Percentiles rank a stretch among this genome's conserved stretches.
These are phyloP conservation scores for Paratilapia polleni DNA, from an alignment of 2,113 vertebrate species.

Conservation along the genomic window DNA sequence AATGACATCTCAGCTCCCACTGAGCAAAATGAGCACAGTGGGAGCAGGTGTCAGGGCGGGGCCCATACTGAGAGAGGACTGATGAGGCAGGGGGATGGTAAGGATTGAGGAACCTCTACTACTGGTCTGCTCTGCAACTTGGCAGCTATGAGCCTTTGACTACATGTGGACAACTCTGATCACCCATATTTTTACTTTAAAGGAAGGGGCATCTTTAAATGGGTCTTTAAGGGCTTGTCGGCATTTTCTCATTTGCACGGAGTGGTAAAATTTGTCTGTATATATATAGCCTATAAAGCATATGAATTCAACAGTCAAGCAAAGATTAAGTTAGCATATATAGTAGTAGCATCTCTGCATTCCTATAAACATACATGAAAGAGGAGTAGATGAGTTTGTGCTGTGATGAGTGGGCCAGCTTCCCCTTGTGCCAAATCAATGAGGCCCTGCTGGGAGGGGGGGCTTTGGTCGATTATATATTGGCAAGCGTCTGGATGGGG, in stretches of 20 bases:
- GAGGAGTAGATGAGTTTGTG: constrained; percentile 32
- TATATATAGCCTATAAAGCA: neutral
- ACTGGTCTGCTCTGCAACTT: constrained; percentile 21
- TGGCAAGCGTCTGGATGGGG: constrained; percentile 64
- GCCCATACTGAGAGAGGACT: constrained; percentile 22
- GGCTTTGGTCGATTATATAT: constrained; percentile 75
- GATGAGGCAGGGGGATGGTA: constrained; percentile 37
- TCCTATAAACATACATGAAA: constrained; percentile 41
- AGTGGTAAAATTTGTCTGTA: constrained; percentile 13
- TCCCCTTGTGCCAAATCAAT: constrained; percentile 71
- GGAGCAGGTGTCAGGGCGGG: constrained; percentile 72
- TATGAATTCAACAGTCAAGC: constrained; percentile 19
- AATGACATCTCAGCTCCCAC: constrained; percentile 62
- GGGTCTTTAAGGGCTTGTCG: constrained; percentile 36
- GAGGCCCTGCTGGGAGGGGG: constrained; percentile 54
- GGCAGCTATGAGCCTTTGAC: constrained; percentile 50
- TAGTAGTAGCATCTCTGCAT: constrained; percentile 3
- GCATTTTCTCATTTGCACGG: constrained; percentile 8
- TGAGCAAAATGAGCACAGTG: constrained; percentile 48
- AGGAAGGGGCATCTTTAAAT: constrained; percentile 22
- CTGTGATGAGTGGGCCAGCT: constrained; percentile 40
- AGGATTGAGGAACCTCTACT: neutral
- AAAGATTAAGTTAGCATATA: constrained; percentile 1
- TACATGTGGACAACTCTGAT: constrained; percentile 49
- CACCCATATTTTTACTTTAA: constrained; percentile 34